phyloP scores from a whole-genome alignment of 2,113 vertebrate genomes.

The Hippocampus mohnikei region DNA sequence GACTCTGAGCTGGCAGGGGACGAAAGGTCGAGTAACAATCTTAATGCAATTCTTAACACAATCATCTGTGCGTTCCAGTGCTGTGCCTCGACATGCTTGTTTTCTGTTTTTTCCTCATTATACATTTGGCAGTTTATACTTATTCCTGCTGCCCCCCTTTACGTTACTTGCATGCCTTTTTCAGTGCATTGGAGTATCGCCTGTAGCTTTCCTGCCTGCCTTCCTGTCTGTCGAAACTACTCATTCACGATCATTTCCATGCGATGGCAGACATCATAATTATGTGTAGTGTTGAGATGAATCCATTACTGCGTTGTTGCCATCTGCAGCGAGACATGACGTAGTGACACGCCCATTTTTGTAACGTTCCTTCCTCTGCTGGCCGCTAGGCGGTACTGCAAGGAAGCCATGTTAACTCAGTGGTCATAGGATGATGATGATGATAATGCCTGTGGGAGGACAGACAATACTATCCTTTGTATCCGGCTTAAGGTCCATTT shows the following conservation, averaged over 20 bases:
- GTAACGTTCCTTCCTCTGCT: constrained; percentile 33
- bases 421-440: constrained; percentile 14
- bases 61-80: constrained; percentile 70
- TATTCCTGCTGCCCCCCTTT: constrained; percentile 24
- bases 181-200: constrained; percentile 36
- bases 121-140: constrained; percentile 20
- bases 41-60: constrained; percentile 79
- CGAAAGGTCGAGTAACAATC: constrained; percentile 99
- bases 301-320: constrained; percentile 53
- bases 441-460: background rate
- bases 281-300: background rate
- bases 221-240: constrained; percentile 34
- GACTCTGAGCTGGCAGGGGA: constrained; percentile 98
- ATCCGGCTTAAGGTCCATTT: background rate
- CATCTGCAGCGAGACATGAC: constrained; percentile 54
- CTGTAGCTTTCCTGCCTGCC: constrained; percentile 11
- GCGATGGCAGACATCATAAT: constrained; percentile 37
- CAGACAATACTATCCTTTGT: background rate
- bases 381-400: constrained; percentile 32
- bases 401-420: constrained; percentile 27
- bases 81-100: constrained; percentile 66
- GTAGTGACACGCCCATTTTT: constrained; percentile 58
- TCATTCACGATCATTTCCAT: constrained; percentile 55
- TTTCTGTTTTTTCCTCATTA: constrained; percentile 45
- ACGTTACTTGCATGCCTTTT: constrained; percentile 62